These are phyloP conservation scores for Chiridota heheva DNA, from an alignment of 35 echinoderm and acorn worm species.

Conservation along the genomic window DNA sequence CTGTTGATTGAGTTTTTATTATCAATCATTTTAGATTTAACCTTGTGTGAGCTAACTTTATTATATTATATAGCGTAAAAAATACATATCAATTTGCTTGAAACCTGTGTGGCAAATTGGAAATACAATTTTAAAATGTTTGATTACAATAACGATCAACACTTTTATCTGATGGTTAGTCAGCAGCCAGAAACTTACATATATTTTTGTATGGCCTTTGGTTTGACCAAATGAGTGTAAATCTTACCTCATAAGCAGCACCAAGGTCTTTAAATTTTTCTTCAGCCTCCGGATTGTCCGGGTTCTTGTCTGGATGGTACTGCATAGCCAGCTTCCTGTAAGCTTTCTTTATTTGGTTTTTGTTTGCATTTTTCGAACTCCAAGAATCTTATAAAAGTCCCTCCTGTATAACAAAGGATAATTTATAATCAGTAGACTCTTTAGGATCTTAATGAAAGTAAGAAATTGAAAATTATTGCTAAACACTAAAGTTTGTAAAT, in stretches of 20 bases:
- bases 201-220: background rate
- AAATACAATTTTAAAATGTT: too few relatives aligned
- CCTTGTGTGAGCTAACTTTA: too few relatives aligned
- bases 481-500: background rate
- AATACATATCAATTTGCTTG: background rate
- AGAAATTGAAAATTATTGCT: background rate
- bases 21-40: too few relatives aligned
- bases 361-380: constrained; percentile 71
- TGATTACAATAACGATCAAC: too few relatives aligned
- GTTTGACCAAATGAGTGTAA: background rate
- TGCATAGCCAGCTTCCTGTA: constrained; percentile 92
- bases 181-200: background rate
- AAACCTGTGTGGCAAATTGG: background rate
- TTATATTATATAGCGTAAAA: background rate
- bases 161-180: background rate
- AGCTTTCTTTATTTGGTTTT: constrained; percentile 88
- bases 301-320: constrained; percentile 92
- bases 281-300: constrained; percentile 68
- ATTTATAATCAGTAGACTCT: background rate
- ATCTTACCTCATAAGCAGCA: constrained; percentile 87
- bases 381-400: constrained; percentile 94
- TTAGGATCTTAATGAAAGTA: too few relatives aligned
- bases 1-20: too few relatives aligned
- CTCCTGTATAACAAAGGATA: constrained; percentile 50
- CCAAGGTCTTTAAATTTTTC: constrained; percentile 94